Evolutionary conservation across 2,797 vertebrate species (phyloP), one percentile per base, ranked within the genome.

Genomic region (Amblyopsis hoosieri): DNA sequence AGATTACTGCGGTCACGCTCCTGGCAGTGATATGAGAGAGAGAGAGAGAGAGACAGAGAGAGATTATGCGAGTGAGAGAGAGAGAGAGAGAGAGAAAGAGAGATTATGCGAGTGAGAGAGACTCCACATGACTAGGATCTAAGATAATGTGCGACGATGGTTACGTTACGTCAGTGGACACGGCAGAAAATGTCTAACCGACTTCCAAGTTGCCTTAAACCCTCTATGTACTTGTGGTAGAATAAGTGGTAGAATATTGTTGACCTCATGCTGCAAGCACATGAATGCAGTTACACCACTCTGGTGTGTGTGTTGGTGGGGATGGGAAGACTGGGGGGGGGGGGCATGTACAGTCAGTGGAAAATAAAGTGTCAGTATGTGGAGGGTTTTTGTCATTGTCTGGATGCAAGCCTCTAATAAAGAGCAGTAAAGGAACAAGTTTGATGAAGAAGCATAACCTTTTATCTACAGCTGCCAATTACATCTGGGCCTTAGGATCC

Each of bases 121-220:
- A 14, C 46, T 48, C 10, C 13, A 12, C 14, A 72, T 56, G 72
- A 69, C 69, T 66, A 74, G 14, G 51, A 60, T 78, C 71, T 82
- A 78, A 76, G 78, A 72, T 71, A 79, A 78, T 52, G 75, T 71
- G 69, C 31, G 72, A 70, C 85, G 80, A 82, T 73, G 80, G 79
- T 84, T 79, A 82, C 61, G 74, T 78, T 79, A 78, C 65, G 71
- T 75, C 75, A 79, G 78, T 57, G 73, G 75, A 71, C 74, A 80
- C 42, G 72, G 81, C 75, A 76, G 70, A 54, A 73, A 72, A 72
- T 50, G 55, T 53, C 71, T 58, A 74, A 78, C 59, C 72, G 71
- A 89, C 80, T 90, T 89, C 85, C 74, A 86, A 88, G 94, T 96
- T 98, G 96, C 97, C 97, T 99, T 98, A 98, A 98, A 94, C 94